Evolutionary conservation across 2,888 invertebrate genomes (phyloP).

Genomic region (Epirrhoe tristata): DNA sequence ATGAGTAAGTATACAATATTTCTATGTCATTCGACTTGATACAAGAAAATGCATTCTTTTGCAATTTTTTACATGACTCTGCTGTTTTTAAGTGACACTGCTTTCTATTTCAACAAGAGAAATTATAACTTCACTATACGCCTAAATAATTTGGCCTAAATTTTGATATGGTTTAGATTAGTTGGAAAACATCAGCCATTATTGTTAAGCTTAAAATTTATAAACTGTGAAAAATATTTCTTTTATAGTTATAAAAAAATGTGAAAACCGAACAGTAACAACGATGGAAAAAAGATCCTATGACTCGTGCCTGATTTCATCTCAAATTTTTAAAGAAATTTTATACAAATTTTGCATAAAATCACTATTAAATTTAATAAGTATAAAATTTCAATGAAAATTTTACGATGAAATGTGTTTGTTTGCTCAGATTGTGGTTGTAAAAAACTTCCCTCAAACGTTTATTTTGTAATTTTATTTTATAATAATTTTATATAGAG

Average conservation of each 20-base stretch:
- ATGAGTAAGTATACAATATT: too few relatives aligned
- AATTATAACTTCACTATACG: background rate
- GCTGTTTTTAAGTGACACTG: conserved; percentile 10
- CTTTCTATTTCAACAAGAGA: conserved; percentile 16
- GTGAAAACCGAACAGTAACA: conserved; percentile 36
- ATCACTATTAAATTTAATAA: conserved; percentile 18
- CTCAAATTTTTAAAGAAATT: conserved; percentile 49
- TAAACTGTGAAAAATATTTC: conserved; percentile 41
- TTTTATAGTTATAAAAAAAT: conserved; percentile 36
- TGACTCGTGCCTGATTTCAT: conserved; percentile 69
- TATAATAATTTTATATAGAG: conserved; percentile 21
- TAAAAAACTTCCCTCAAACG: conserved; percentile 49
- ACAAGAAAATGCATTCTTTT: conserved; percentile 7
- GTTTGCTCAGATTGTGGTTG: conserved; percentile 80
- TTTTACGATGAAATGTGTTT: conserved; percentile 53
- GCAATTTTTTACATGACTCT: conserved; percentile 12
- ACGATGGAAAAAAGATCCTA: conserved; percentile 58
- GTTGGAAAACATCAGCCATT: conserved; percentile 40
- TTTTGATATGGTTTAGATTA: background rate
- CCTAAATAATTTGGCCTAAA: conserved; percentile 2
- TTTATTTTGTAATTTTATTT: conserved; percentile 46
- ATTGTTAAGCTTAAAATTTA: conserved; percentile 39
- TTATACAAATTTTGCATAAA: conserved; percentile 25
- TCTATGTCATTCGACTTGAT: too few relatives aligned
- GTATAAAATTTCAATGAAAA: conserved; percentile 41